Percentiles rank a stretch among this genome's conserved stretches.
Conservation (phyloP, 2,113 vertebrate species). For the Mungos mungo region DNA sequence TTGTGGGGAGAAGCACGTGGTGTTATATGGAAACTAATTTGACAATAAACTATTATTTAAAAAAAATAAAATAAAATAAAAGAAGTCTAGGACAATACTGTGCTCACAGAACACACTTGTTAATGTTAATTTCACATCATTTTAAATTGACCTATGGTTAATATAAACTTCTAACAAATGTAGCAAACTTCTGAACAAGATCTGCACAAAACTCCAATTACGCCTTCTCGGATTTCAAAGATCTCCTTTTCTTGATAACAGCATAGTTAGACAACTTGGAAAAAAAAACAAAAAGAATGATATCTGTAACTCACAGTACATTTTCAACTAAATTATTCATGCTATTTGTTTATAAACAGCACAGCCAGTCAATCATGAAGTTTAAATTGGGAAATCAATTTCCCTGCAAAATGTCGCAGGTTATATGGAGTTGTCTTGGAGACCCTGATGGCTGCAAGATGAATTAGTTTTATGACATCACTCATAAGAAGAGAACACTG, state of each 20-base stretch:
- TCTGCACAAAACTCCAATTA: background rate
- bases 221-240: background rate
- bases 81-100: background rate
- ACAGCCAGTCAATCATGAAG: slow-evolving; percentile 46
- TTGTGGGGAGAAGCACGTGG: no score
- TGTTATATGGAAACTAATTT: no score
- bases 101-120: background rate
- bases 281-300: slow-evolving; percentile 16
- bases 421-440: slow-evolving; percentile 72
- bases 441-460: slow-evolving; percentile 68
- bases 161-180: background rate
- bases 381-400: slow-evolving; percentile 77
- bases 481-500: slow-evolving; percentile 56
- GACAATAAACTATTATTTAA: no score
- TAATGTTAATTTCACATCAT: background rate
- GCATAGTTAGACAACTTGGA: background rate
- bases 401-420: slow-evolving; percentile 50
- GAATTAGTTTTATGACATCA: slow-evolving; percentile 64
- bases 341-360: slow-evolving; percentile 63
- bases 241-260: slow-evolving; percentile 35
- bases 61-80: no score
- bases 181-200: slow-evolving; percentile 45
- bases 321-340: slow-evolving; percentile 66
- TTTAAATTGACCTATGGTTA: background rate
- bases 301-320: slow-evolving; percentile 57